Evolutionary conservation across 2,888 invertebrate species (phyloP), one percentile per base, ranked within the genome.

Genomic region (Sinopyrophorus schimmeli): DNA sequence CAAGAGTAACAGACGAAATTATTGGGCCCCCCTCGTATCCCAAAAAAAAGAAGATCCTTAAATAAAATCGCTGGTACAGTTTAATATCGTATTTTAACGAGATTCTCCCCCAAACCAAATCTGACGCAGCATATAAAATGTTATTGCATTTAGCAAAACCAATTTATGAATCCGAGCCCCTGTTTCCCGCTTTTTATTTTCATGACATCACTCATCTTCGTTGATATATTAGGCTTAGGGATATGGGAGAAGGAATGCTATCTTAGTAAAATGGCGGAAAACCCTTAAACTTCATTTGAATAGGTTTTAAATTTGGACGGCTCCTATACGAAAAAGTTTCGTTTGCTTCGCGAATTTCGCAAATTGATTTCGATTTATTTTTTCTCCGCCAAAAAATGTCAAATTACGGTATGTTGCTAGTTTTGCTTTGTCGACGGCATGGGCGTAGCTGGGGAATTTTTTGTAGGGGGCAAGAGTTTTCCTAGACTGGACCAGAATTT

Each of bases 161-260:
- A 47, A 51, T 51, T 51, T 51, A 51, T 47, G 51, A 51, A 51
- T 51, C 51, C 47, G 41, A 44, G 40, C 50, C 41, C 51, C 50
- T 51, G 51, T 51, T 51, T 51, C 51, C 46, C 47, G 51, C 37
- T 47, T 51, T 51, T 51, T 51, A 51, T 51, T 51, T 47, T 51
- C 51, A 47, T 41, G 50, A 35, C 44, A 47, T 46, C 41, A 42
- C 51, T 51, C 51, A 47, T 51, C 46, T 46, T 51, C 16, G 17
- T 27, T 51, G 51, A 51, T 50, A 47, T 46, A 47, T 41, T 51
- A 31, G 38, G 32, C 32, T 31, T 23, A 20, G 27, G 47, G 39
- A 30, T 46, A 24, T 38, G 32, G 30, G 39, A 39, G n/a, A 23
- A 17, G 41, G 9, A 32, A 32, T 32, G 32, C 24, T 42, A 31